Base-by-base conservation (phyloP, 2,888 invertebrate genomes). In the Rhingia campestris region DNA sequence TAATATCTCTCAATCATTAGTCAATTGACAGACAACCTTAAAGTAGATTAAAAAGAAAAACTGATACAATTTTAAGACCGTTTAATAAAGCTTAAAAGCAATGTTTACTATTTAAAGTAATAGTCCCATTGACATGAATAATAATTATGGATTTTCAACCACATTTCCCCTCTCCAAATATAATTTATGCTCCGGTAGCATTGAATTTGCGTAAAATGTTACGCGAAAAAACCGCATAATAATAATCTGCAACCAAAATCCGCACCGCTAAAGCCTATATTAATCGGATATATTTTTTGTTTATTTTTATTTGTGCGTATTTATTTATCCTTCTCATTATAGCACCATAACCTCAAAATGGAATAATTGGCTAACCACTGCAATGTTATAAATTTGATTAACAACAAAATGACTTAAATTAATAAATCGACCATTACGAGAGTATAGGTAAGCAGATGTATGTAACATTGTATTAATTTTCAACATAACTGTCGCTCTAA, bases 361-460 rank as follows among this genome's bases (percentile, higher is more conserved):
- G 30, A 67, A 74, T 67, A 56, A 80, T 61, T 74, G 73, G 67
- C 35, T 67, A 67, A 80, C 80, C 80, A 56, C 59, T 49, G 61
- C 33, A 54, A 49, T 63, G 61, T 67, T 67, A 73, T 80, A 49
- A 80, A 59, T 61, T 61, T 54, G n/a, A 74, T 73, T 66, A 66
- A 43, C 66, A 73, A 59, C 56, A 32, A 58, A 54, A 66, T 39
- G 51, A 32, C 49, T 64, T 53, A 58, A 70, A 79, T 72, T 59
- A 79, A 66, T 56, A 73, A 67, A 79, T 73, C 35, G 53, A 22
- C 9, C 47, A 10, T 73, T 22, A 22, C 22, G 22, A 22, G 22
- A 2, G 35, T 54, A 47, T 39, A 63, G 47, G 35, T 45, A 30
- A 41, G 37, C 45, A 37, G 30, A 5, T 10, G 35, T 43, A 61